Conservation (phyloP, 1,140 invertebrate species). For the Riptortus pedestris region DNA sequence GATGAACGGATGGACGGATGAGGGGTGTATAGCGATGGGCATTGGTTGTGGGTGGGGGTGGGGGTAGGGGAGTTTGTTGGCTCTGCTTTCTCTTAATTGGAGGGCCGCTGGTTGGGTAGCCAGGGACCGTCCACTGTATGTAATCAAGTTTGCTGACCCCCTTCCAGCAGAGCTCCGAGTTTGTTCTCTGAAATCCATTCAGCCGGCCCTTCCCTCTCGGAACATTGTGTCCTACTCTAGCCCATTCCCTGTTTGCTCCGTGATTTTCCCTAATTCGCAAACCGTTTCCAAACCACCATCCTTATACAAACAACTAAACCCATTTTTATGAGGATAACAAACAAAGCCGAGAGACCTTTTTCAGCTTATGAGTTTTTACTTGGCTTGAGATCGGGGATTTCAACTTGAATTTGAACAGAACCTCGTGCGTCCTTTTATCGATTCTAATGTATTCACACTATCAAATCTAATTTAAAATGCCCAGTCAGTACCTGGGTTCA, state of each 20-base stretch:
- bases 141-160: constrained; percentile 8
- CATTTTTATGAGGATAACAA: constrained; percentile 13
- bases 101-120: not conserved
- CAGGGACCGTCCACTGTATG: not conserved
- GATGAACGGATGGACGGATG: too few relatives aligned
- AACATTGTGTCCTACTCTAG: not conserved
- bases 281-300: constrained; percentile 16
- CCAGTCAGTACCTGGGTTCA: too few relatives aligned
- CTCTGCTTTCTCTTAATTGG: constrained; percentile 16
- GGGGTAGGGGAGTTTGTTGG: not conserved
- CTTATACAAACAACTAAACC: constrained; percentile 5
- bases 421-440: too few relatives aligned
- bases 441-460: too few relatives aligned
- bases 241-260: constrained; percentile 7
- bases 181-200: not conserved
- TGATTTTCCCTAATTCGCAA: constrained; percentile 18
- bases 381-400: not conserved
- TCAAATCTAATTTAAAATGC: too few relatives aligned
- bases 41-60: not conserved
- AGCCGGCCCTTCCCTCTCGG: not conserved
- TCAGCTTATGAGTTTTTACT: constrained; percentile 8
- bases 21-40: too few relatives aligned
- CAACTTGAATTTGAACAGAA: too few relatives aligned
- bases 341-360: not conserved
- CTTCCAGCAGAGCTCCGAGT: not conserved